A percentile compares a stretch with the other conserved stretches of the same genome.
Evolutionary conservation across 2,113 vertebrate genomes (phyloP).

Genomic region (Oncorhynchus clarkii): DNA sequence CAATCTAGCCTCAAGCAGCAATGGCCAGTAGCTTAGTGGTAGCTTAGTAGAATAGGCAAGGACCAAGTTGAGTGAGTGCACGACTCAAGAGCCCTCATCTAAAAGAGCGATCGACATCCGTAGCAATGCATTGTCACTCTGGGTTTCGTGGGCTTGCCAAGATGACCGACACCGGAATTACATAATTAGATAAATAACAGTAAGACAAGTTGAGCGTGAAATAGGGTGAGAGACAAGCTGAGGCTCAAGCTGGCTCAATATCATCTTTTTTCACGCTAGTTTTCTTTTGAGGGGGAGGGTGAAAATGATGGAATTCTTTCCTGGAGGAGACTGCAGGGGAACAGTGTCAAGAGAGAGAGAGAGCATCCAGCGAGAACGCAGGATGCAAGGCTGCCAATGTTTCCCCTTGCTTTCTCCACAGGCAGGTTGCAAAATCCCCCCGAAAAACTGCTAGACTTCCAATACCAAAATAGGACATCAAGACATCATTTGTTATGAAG

Average conservation of each 20-base stretch:
- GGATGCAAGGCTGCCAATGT: conserved; percentile 11
- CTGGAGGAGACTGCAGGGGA: conserved; percentile 4
- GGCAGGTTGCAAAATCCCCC: background rate
- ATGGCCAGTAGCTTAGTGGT: background rate
- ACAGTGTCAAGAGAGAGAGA: background rate
- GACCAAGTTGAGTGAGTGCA: background rate
- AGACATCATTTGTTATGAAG: too few relatives aligned
- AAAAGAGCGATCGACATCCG: background rate
- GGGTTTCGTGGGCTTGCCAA: background rate
- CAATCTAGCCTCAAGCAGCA: background rate
- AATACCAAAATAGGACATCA: too few relatives aligned
- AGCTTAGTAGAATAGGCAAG: background rate
- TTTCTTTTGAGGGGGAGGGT: background rate
- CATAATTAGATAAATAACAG: background rate
- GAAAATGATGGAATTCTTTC: background rate
- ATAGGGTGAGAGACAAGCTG: background rate
- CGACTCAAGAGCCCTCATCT: background rate
- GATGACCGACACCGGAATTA: background rate
- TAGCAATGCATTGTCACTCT: background rate
- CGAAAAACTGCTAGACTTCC: too few relatives aligned
- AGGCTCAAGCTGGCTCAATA: background rate
- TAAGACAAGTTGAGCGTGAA: background rate
- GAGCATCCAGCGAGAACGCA: background rate
- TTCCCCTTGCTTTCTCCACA: background rate
- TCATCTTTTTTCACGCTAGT: background rate